Conservation (phyloP, 2,797 vertebrate species). For the Zalophus californianus region DNA sequence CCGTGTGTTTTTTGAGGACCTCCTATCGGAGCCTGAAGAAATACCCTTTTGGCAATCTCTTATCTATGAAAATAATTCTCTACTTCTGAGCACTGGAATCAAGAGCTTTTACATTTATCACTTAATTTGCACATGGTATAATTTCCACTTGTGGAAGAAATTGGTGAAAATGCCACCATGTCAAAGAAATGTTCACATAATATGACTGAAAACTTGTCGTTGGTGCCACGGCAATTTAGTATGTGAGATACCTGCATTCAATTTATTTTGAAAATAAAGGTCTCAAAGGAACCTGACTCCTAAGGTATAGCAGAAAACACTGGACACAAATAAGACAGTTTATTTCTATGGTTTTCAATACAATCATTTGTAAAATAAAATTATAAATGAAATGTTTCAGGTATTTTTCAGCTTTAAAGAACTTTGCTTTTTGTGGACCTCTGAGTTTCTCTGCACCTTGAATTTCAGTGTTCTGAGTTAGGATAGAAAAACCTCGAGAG, state of each 20-base stretch:
- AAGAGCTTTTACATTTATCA: slow-evolving; percentile 56
- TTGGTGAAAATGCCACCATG: slow-evolving; percentile 22
- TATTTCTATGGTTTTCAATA: not conserved
- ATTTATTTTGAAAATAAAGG: slow-evolving; percentile 58
- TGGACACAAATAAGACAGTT: not conserved
- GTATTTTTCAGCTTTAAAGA: slow-evolving; percentile 14
- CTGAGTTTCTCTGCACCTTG: slow-evolving; percentile 14
- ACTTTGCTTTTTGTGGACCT: slow-evolving; percentile 13
- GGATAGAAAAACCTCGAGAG: not conserved
- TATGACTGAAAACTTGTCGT: slow-evolving; percentile 23
- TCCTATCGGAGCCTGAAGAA: not conserved
- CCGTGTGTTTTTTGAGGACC: not conserved
- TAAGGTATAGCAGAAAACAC: not conserved
- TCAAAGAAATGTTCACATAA: slow-evolving; percentile 40
- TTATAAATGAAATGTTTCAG: slow-evolving; percentile 38
- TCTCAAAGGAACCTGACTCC: slow-evolving; percentile 45
- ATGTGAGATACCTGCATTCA: slow-evolving; percentile 13
- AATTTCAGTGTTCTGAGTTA: not conserved
- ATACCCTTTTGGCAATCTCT: not conserved
- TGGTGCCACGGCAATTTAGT: slow-evolving; percentile 14
- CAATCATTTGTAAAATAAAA: slow-evolving; percentile 47
- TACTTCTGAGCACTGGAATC: not conserved
- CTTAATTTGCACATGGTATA: slow-evolving; percentile 35
- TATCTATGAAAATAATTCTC: slow-evolving; percentile 36
- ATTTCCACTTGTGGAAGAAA: slow-evolving; percentile 57